phyloP scores from a whole-genome alignment of 1,140 invertebrate species.

The Drosophila takahashii region DNA sequence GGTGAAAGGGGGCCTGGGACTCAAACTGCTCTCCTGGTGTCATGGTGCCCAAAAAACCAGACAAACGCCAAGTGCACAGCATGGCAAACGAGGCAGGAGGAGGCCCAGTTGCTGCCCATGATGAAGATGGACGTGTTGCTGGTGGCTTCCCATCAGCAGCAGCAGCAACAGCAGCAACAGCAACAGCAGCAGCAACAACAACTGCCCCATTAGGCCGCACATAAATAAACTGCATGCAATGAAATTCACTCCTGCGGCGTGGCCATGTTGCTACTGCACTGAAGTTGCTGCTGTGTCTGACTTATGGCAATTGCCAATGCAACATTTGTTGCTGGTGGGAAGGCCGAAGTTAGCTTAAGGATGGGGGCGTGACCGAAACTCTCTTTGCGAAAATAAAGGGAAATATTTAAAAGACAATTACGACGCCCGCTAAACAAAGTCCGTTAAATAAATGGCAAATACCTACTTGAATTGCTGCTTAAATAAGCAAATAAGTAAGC shows the following conservation, averaged over 20 bases:
- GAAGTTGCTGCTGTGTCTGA: constrained; percentile 59
- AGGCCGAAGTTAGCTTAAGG: constrained; percentile 17
- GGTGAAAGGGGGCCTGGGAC: constrained; percentile 25
- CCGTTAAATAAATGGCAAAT: not conserved
- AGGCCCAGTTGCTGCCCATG: constrained; percentile 44
- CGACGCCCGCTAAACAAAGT: constrained; percentile 1
- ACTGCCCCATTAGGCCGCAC: constrained; percentile 77
- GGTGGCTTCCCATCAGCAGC: constrained; percentile 73
- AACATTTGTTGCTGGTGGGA: constrained; percentile 72
- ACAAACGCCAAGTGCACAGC: constrained; percentile 76
- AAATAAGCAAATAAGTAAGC: not conserved
- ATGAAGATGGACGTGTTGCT: constrained; percentile 83
- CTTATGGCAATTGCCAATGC: constrained; percentile 83
- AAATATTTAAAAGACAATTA: constrained; percentile 15
- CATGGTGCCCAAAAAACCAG: constrained; percentile 75
- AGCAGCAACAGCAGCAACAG: constrained; percentile 29
- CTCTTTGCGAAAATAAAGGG: not conserved
- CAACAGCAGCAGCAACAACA: constrained; percentile 46
- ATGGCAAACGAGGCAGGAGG: constrained; percentile 41
- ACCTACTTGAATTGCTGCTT: not conserved
- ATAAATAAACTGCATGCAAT: constrained; percentile 81
- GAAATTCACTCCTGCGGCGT: constrained; percentile 75
- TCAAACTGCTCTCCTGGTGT: constrained; percentile 62
- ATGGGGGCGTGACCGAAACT: constrained; percentile 42
- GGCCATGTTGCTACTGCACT: constrained; percentile 76